Evolutionary conservation across 2,797 vertebrate genomes (phyloP).

Genomic region (Chloroceryle inda): DNA sequence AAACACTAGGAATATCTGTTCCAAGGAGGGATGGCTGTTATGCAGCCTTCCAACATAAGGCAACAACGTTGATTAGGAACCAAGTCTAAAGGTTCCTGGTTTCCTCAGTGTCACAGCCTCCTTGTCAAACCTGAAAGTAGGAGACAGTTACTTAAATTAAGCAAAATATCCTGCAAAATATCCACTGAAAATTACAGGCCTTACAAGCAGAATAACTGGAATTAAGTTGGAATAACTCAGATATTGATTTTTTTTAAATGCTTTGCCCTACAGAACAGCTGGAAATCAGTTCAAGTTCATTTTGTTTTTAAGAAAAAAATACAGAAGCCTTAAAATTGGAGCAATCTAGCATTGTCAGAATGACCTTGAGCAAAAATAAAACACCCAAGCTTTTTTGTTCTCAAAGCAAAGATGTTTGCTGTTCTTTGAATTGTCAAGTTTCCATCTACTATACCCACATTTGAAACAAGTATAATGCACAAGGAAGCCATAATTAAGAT

Average conservation of each 20-base stretch:
- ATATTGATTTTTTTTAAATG: neutral
- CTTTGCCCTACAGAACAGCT: neutral
- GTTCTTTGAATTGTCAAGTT: neutral
- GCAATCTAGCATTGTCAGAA: neutral
- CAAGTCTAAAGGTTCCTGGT: neutral
- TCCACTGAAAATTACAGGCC: neutral
- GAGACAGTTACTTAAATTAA: neutral
- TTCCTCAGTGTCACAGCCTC: neutral
- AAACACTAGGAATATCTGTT: neutral
- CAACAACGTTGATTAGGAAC: neutral
- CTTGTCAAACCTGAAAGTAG: neutral
- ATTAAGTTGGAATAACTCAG: neutral
- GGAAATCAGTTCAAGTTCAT: neutral
- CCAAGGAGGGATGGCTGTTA: neutral
- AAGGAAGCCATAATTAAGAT: conserved; percentile 38
- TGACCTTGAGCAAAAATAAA: neutral
- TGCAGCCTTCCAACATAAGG: neutral
- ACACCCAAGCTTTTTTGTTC: neutral
- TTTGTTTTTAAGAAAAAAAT: neutral
- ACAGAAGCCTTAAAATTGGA: neutral
- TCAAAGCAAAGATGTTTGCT: neutral
- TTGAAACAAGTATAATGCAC: neutral
- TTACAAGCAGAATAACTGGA: neutral
- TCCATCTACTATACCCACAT: neutral
- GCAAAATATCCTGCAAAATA: neutral